These are phyloP conservation scores for Sclerurus mexicanus DNA, from an alignment of 2,113 vertebrate species.

Conservation along the genomic window DNA sequence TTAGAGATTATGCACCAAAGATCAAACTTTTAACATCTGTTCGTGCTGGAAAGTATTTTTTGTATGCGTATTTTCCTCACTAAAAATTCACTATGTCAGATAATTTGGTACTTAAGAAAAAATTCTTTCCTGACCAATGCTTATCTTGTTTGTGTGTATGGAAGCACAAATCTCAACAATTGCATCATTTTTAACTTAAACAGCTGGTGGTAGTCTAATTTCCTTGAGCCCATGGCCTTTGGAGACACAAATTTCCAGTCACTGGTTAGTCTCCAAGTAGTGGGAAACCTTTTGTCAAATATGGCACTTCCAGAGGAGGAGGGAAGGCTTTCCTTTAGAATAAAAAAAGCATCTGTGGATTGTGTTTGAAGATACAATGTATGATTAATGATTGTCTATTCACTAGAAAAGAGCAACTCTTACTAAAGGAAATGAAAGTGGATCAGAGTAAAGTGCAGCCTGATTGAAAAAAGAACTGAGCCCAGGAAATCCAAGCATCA, in stretches of 20 bases:
- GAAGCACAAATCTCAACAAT: not conserved
- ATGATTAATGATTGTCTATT: conserved; percentile 45
- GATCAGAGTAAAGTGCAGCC: not conserved
- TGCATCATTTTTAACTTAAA: conserved; percentile 14
- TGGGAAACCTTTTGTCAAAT: conserved; percentile 9
- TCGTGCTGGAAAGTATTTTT: not conserved
- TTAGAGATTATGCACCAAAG: not conserved
- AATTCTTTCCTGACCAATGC: not conserved
- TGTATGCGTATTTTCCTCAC: not conserved
- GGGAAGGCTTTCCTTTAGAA: not conserved
- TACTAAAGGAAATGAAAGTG: not conserved
- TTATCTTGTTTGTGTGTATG: not conserved
- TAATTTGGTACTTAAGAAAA: not conserved
- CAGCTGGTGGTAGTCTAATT: not conserved
- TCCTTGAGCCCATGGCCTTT: not conserved
- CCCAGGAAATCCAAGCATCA: not conserved
- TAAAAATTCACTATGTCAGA: not conserved
- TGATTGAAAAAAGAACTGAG: not conserved
- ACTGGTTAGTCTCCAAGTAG: not conserved
- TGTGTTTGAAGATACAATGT: conserved; percentile 34
- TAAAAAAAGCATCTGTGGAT: not conserved
- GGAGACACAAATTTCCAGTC: not conserved
- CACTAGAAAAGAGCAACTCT: not conserved
- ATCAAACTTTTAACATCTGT: not conserved
- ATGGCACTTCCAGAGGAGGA: not conserved